Conservation (phyloP, 2,888 invertebrate genomes). For the Tubulanus polymorphus region DNA sequence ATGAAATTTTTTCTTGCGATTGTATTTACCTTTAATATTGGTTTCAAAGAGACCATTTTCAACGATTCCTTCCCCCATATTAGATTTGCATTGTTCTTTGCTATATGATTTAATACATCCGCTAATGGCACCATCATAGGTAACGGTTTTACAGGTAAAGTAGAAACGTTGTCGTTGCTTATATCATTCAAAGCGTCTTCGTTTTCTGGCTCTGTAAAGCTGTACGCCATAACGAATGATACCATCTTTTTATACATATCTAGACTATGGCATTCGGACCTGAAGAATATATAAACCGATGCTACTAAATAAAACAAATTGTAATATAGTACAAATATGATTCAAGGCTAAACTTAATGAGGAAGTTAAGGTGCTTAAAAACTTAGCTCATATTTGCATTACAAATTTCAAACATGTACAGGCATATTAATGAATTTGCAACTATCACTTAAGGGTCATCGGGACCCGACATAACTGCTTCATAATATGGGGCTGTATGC, state of each 20-base stretch:
- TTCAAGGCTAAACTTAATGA: no score
- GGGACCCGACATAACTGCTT: no score
- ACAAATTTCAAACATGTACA: no score
- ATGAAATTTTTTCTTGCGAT: background rate
- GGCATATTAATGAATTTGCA: no score
- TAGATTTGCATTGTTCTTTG: conserved; percentile 49
- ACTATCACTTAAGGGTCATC: no score
- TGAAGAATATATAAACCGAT: no score
- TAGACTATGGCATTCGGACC: conserved; percentile 23
- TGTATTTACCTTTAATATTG: conserved; percentile 37
- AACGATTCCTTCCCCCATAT: conserved; percentile 43
- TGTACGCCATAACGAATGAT: conserved; percentile 54
- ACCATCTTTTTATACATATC: conserved; percentile 51
- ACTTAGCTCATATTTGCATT: no score
- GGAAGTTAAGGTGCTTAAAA: no score
- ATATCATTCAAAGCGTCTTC: conserved; percentile 10
- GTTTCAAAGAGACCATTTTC: conserved; percentile 42
- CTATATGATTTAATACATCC: conserved; percentile 51
- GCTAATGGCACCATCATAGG: conserved; percentile 54
- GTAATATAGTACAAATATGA: no score
- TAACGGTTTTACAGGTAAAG: conserved; percentile 22
- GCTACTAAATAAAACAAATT: no score
- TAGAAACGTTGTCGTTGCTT: conserved; percentile 18
- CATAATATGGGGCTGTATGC: no score
- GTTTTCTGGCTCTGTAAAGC: conserved; percentile 48